These are phyloP conservation scores for Heliconius nattereri DNA, from an alignment of 1,140 invertebrate genomes.

Conservation along the genomic window DNA sequence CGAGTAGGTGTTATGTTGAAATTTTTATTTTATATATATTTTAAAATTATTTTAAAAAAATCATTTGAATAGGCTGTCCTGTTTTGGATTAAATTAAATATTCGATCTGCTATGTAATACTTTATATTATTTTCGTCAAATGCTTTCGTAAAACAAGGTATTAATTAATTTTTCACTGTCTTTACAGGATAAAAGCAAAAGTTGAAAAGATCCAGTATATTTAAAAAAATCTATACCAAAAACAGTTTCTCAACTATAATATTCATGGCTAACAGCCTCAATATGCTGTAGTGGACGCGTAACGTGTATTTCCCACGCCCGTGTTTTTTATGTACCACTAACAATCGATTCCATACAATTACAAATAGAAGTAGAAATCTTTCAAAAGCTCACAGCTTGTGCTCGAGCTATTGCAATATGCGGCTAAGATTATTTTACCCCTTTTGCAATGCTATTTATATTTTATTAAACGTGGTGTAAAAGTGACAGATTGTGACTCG, in stretches of 20 bases:
- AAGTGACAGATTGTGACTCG: too few species aligned
- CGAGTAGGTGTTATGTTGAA: too few species aligned
- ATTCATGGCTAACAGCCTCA: not conserved
- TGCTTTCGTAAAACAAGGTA: too few species aligned
- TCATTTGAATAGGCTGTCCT: too few species aligned
- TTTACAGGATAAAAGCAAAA: too few species aligned
- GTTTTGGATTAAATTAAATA: too few species aligned
- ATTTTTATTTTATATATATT: too few species aligned
- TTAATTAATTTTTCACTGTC: too few species aligned
- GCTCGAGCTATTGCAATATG: not conserved
- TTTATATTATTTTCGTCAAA: too few species aligned
- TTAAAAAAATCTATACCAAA: not conserved
- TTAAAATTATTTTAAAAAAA: too few species aligned
- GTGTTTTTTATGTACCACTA: slow-evolving; percentile 21
- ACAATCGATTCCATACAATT: slow-evolving; percentile 23
- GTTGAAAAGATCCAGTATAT: too few species aligned
- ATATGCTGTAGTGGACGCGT: slow-evolving; percentile 22
- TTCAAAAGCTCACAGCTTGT: not conserved
- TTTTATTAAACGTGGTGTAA: not conserved
- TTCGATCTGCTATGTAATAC: too few species aligned
- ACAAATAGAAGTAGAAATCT: not conserved
- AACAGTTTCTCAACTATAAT: not conserved
- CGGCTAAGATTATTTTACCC: not conserved
- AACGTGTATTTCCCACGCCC: slow-evolving; percentile 23
- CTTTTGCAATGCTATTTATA: not conserved